Evolutionary conservation across 2,888 invertebrate genomes (phyloP), one percentile per base, ranked within the genome.

Genomic region (Coelopa pilipes): DNA sequence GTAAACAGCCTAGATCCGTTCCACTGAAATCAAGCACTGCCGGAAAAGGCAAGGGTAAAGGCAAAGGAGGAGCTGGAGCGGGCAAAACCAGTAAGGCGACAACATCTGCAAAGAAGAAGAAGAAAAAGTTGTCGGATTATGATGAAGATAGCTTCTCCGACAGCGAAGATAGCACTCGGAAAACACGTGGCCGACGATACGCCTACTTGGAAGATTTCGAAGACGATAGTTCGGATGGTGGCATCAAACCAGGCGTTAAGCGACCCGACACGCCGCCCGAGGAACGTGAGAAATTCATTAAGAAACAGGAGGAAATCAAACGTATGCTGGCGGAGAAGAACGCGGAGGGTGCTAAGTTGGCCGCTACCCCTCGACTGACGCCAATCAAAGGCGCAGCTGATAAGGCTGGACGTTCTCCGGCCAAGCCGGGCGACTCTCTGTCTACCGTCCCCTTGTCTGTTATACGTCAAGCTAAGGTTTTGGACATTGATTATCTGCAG

Each of bases 61-160:
- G 94, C 92, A 82, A 93, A 92, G 66, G 47, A 19, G 88, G 87
- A 76, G 88, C 60, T 49, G 62, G 69, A 13, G 34, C 57, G 21
- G 69, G 72, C 78, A 72, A 73, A 34, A 53, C 71, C 74, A 70
- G 77, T 21, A 45, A 67, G 63, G 49, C 63, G 34, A 74, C 75
- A 66, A 74, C 74, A 70, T 73, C 76, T 34, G 66, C 70, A 46
- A 80, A 76, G 74, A 78, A 80, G 47, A 84, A 83, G 70, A 84
- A 83, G 73, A 85, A 84, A 71, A 80, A 80, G 50, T 65, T 67
- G 13, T 89, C 88, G 57, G 88, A 89, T 12, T 95, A 95, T 82
- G 92, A 93, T 2, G 94, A 94, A 87, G 91, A 76, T 1, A 53
- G 88, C 87, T 80, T 89, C 88, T 81, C 90, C 87, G 83, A 88